Evolutionary conservation across 2,888 invertebrate species (phyloP).

Genomic region (Megastigmus dorsalis): DNA sequence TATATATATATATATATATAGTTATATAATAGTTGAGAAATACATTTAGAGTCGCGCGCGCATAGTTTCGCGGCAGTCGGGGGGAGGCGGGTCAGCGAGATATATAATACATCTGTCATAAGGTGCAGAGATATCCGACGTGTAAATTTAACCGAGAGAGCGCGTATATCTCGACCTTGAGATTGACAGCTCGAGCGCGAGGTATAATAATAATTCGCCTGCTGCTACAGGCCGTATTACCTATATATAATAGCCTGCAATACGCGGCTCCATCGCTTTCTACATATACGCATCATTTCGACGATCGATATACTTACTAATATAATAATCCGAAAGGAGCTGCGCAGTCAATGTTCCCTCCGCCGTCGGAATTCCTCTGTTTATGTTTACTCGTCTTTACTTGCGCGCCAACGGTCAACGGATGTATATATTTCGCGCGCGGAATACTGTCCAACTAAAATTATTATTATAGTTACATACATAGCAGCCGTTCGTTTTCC

Average conservation of each 20-base stretch:
- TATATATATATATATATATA: background rate
- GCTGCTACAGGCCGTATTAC: background rate
- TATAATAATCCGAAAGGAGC: background rate
- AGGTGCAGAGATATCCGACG: too few species aligned
- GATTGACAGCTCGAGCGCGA: constrained; percentile 17
- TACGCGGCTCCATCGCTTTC: background rate
- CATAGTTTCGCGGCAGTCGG: background rate
- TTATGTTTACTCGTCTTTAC: too few species aligned
- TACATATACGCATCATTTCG: background rate
- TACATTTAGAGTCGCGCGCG: background rate
- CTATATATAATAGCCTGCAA: background rate
- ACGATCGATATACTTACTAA: background rate
- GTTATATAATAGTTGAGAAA: background rate
- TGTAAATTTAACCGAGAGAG: constrained; percentile 31
- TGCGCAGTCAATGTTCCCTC: background rate
- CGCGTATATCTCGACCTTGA: constrained; percentile 36
- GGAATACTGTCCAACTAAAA: too few species aligned
- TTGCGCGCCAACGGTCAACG: too few species aligned
- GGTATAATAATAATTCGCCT: too few species aligned
- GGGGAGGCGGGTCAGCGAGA: background rate
- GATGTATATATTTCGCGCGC: too few species aligned
- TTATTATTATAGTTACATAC: too few species aligned
- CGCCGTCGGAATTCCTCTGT: too few species aligned
- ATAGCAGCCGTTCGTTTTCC: too few species aligned
- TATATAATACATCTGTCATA: too few species aligned